Evolutionary conservation across 2,797 vertebrate genomes (phyloP), one percentile per base, ranked within the genome.

Genomic region (Naso thynnoides): DNA sequence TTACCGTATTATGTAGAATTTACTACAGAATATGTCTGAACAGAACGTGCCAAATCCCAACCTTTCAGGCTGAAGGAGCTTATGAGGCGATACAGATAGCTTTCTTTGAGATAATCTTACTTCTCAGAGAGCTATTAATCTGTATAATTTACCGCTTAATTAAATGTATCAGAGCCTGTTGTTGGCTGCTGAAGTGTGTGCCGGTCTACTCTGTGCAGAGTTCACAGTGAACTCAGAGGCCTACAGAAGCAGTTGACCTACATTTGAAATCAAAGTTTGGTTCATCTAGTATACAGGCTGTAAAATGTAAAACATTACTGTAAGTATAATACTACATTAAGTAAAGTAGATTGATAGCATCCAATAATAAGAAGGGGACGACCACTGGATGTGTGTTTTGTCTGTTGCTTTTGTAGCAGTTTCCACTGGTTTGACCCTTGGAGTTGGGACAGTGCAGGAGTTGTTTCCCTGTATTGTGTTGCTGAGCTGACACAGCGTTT

Each of bases 121-220:
- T 31, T 76, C 63, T 82, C 61, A 31, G 73, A 82, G 72, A 76
- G 57, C 68, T 65, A 85, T 82, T 91, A 79, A 90, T 89, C 83
- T 85, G 78, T 85, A 88, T 90, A 83, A 85, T 89, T 92, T 89
- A 82, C 75, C 83, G 85, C 78, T 53, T 91, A 81, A 92, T 91
- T 91, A 85, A 87, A 90, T 47, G 44, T 81, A 89, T 91, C 81
- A 80, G 26, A 87, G 70, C 55, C 72, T 79, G 70, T 65, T 79
- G 74, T 62, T 90, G 88, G 88, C 89, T 76, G 80, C 73, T 82
- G 78, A 86, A 91, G 63, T 82, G 73, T 61, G 66, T 63, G 62
- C 36, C 71, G 47, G 16, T 64, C 65, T 42, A 41, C 64, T 70
- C 67, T 68, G 62, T 49, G 31, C 59, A 70, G 56, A 68, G 79